Base-by-base conservation (phyloP, 2,888 invertebrate species). In the Trileptium ribeirensis region DNA sequence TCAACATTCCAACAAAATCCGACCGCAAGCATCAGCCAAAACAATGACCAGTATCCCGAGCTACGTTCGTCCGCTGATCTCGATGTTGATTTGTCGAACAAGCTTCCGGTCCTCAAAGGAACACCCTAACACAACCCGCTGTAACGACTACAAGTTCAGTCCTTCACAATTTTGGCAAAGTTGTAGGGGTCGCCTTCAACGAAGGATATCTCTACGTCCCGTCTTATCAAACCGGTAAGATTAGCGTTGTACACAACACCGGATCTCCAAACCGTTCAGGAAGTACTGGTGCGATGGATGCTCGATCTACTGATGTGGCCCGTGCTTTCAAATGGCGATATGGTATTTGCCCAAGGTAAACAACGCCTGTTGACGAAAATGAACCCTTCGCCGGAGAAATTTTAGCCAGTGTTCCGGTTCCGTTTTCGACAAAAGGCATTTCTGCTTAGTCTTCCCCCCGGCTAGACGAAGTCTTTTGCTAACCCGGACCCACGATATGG, bases 221-320 rank as follows among this genome's bases (percentile, higher is more conserved):
- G 1, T 79, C 81, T 3, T 74, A 79, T 33, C 75, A 74, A 24
- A 36, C 36, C 3, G 82, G 82, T 64, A 82, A 82, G 31, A 80
- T 82, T 39, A 82, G 78, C 81, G 81, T 82, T 19, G 70, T 82
- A n/a, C 29, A 31, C 67, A 2, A 74, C 81, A 1, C 80, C 80
- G n/a, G 67, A 74, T 1, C 40, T 82, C 40, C 8, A n/a, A 3
- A n/a, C 67, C 40, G 19, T 77, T 15, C 67, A 67, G 2, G 82
- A 82, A 37, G n/a, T 39, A 79, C 29, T 3, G 1, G 24, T 82
- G 82, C 64, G 34, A 74, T 19, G 29, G 33, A 34, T 82, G 82
- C 64, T 36, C 67, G 31, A 81, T 81, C 29, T 82, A 82, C 79
- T 81, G 81, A 70, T 33, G 81, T 1, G 79, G n/a, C n/a, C 33